Base-by-base conservation (phyloP, 1,140 invertebrate genomes). In the Drosophila nigromelanica region DNA sequence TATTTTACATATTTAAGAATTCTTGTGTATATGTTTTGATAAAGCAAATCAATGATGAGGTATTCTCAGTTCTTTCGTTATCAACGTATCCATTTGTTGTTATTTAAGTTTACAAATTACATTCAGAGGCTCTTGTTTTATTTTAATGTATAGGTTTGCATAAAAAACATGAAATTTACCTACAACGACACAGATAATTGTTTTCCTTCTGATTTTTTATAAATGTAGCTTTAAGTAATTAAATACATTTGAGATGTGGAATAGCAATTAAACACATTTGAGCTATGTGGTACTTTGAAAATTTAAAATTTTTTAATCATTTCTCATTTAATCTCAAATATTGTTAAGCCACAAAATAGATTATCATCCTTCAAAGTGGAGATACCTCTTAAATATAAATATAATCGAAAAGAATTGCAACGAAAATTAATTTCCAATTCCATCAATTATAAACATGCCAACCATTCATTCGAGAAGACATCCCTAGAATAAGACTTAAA, bases 351-450 rank as follows among this genome's bases (percentile, higher is more conserved):
- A 40, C 7, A 52, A 52, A 35, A 52, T 52, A 50, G 21, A 52
- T 15, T 33, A 11, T 35, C 6, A 10, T 30, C n/a, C 48, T 30
- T 12, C 30, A 42, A 12, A 51, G 12, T 3, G 47, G 47, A 35
- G 47, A 47, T 48, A n/a, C 24, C 21, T 40, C 42, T 48, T 27
- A 40, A 33, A 58, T 33, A 39, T 21, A 76, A 42, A 12, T 56
- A 21, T 40, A 55, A 82, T 64, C 58, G 62, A 64, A 79, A 15
- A 60, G 14, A 76, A 79, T 73, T 73, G 59, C 80, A 83, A 76
- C 80, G 80, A 83, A 79, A 52, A 58, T 63, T 56, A 11, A 52
- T 64, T 21, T 51, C 12, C 63, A 71, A 61, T 64, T 54, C 58
- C 47, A 70, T 47, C 7, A 69, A 68, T 11, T 35, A 61, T 30